Evolutionary conservation across 1,140 invertebrate genomes (phyloP), one percentile per base, ranked within the genome.

Genomic region (Drosophila quadrilineata): DNA sequence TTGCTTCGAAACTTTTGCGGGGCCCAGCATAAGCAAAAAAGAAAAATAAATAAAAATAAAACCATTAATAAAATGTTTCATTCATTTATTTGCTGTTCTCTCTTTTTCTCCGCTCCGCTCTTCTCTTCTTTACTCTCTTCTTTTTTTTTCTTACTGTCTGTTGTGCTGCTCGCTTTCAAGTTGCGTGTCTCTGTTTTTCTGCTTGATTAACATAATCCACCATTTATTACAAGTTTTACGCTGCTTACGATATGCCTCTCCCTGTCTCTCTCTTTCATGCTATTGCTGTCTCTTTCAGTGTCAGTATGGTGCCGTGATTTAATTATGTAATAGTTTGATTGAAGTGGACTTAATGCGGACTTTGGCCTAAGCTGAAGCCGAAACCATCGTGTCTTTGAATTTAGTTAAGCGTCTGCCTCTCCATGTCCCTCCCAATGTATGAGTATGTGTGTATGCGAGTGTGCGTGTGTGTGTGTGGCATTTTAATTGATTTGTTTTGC

Each of bases 141-240:
- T 22, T 45, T 12, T 6, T 53, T 12, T 14, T 33, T 6, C 4
- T n/a, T n/a, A n/a, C 45, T 38, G 19, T 41, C 52, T 46, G 21
- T 12, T 21, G 16, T 49, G 29, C 12, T n/a, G n/a, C n/a, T n/a
- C n/a, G n/a, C 38, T 53, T 38, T 57, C 16, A 19, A 57, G 63
- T 45, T 71, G 76, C 76, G 66, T 84, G 72, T 71, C 72, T 84
- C 22, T 38, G 69, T 77, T 77, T 75, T 85, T 85, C 71, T 84
- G 79, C 79, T 85, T 85, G 79, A 85, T 85, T 85, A 85, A 85
- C 79, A 85, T 85, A 85, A 85, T 85, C 79, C 79, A 75, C 74
- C 79, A 79, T 85, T 85, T 85, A 85, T 85, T 79, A 77, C 50
- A 82, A 77, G 66, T 71, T 56, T 54, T 48, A 57, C 60, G 53